Evolutionary conservation across 1,140 invertebrate genomes (phyloP).

Genomic region (Euura saliciscinereae): DNA sequence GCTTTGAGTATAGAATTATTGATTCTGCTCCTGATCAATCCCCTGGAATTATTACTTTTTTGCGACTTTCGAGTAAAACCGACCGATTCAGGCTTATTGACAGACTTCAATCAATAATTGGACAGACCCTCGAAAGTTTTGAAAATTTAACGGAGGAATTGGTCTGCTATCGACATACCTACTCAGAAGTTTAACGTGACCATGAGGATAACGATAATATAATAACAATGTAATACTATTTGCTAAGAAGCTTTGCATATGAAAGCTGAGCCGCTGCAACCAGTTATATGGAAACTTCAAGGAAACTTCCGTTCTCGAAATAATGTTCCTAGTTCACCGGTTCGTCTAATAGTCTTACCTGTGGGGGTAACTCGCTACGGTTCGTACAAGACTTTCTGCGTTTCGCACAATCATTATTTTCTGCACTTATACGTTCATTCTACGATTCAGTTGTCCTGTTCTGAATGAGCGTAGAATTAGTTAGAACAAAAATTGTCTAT

Average conservation of each 20-base stretch:
- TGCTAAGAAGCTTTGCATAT: conserved; percentile 13
- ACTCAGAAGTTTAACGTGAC: background rate
- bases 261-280: background rate
- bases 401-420: background rate
- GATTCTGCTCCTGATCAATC: background rate
- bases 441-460: background rate
- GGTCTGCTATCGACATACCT: too few species aligned
- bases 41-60: too few species aligned
- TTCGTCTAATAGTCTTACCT: conserved; percentile 11
- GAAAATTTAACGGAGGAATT: background rate
- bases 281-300: background rate
- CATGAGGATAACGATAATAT: background rate
- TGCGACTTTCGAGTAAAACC: too few species aligned
- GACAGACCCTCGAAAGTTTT: background rate
- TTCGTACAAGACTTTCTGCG: background rate
- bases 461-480: background rate
- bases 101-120: background rate
- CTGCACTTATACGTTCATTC: background rate
- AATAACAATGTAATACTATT: conserved; percentile 5
- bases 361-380: background rate
- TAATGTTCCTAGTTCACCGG: conserved; percentile 10
- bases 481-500: background rate
- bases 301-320: background rate
- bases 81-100: background rate
- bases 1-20: background rate